phyloP scores from a whole-genome alignment of 2,113 vertebrate species.

The Pterocles gutturalis region DNA sequence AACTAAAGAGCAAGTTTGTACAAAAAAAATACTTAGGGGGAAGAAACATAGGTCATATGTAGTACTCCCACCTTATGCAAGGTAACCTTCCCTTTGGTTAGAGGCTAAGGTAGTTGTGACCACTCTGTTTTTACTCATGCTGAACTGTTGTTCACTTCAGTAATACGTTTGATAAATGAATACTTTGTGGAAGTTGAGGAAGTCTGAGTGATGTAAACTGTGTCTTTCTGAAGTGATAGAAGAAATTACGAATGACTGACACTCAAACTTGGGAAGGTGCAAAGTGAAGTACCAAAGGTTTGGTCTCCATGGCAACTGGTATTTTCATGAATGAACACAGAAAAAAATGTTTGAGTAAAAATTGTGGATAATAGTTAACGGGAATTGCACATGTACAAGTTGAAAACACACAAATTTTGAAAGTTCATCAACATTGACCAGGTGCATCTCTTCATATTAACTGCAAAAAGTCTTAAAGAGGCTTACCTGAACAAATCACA shows the following conservation, averaged over 20 bases:
- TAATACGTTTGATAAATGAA: background rate
- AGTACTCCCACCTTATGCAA: background rate
- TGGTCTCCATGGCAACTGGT: background rate
- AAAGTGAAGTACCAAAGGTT: background rate
- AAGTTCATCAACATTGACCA: background rate
- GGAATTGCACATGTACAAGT: background rate
- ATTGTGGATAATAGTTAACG: background rate
- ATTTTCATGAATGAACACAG: background rate
- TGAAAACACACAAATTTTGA: background rate
- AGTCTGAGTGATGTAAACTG: background rate
- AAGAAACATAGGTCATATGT: background rate
- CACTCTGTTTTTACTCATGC: background rate
- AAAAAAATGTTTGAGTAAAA: background rate
- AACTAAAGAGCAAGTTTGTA: background rate
- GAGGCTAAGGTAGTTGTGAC: background rate
- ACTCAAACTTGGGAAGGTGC: background rate
- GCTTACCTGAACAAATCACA: fast-evolving
- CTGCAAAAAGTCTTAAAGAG: background rate
- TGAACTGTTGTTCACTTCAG: background rate
- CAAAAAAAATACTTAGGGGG: background rate
- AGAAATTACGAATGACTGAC: background rate
- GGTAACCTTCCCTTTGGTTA: background rate
- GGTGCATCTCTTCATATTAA: background rate
- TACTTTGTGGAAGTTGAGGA: background rate
- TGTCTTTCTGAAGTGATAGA: background rate